Evolutionary conservation across 2,888 invertebrate species (phyloP), one percentile per base, ranked within the genome.

Genomic region (Diarsia mendica): DNA sequence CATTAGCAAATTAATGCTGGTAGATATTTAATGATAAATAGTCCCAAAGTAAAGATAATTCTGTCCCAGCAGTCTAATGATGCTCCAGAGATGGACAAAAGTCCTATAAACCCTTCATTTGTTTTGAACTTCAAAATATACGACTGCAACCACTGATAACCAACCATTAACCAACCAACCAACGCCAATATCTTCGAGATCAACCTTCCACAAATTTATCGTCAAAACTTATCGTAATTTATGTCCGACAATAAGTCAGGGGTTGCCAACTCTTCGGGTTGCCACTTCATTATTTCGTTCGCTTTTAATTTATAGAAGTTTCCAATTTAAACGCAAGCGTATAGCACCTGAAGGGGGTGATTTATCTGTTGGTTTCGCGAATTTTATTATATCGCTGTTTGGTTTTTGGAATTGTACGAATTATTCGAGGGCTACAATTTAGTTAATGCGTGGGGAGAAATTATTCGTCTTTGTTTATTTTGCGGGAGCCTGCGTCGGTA

Each of bases 281-380:
- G 87, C 91, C 91, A 94, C 94, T 94, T 95, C 94, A 95, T 95
- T 94, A 95, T 95, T 94, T 94, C 92, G 92, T 91, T 90, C 91
- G 92, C 93, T 93, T 95, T 95, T 95, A 95, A 95, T 94, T 94
- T 95, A 95, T 94, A 91, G 93, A 93, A 93, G 91, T 94, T 95
- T 90, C 91, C 91, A 91, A 92, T 93, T 93, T 91, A 89, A 91
- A 89, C 82, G 86, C 77, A 81, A 83, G 80, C 80, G 88, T 87
- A 89, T 11, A 67, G 58, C 65, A 92, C 92, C 91, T 92, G 89
- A 90, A 89, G 84, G 89, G 90, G 90, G 90, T 92, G 92, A 92
- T 92, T 93, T 90, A 91, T 89, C 72, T 28, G 68, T 68, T 20
- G 72, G 61, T 83, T 85, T 77, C 51, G 53, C 11, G 75, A 77